Evolutionary conservation across 2,888 invertebrate genomes (phyloP).

Genomic region (Esperia sulphurella): DNA sequence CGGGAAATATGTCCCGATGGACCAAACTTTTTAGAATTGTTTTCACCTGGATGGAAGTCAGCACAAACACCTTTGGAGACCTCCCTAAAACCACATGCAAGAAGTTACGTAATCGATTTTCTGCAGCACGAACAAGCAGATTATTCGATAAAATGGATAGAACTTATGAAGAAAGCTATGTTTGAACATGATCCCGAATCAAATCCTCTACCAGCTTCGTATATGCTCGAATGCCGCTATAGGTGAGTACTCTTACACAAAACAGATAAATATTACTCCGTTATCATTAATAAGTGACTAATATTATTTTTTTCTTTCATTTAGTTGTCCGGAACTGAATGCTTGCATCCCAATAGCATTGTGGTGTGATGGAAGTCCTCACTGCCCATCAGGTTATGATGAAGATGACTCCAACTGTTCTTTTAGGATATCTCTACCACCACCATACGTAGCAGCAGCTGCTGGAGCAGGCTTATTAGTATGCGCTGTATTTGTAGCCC

Average conservation of each 20-base stretch:
- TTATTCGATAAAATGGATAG: conserved; percentile 89
- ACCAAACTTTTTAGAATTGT: conserved; percentile 80
- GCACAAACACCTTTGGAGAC: conserved; percentile 63
- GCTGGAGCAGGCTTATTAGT: conserved; percentile 82
- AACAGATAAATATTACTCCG: neutral
- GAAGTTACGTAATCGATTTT: conserved; percentile 87
- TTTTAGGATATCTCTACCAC: conserved; percentile 82
- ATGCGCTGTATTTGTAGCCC: conserved; percentile 76
- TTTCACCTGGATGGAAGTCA: conserved; percentile 84
- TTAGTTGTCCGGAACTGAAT: conserved; percentile 88
- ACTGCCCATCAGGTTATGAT: conserved; percentile 90
- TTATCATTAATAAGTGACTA: conserved; percentile 1
- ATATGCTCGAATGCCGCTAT: conserved; percentile 82
- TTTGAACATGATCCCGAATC: conserved; percentile 73
- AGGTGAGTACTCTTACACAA: conserved; percentile 68
- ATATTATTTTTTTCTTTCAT: conserved; percentile 20
- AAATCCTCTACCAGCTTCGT: conserved; percentile 68
- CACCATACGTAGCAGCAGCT: conserved; percentile 82
- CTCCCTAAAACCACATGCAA: conserved; percentile 77
- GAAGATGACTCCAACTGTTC: conserved; percentile 88
- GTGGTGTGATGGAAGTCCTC: conserved; percentile 89
- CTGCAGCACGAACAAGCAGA: conserved; percentile 85
- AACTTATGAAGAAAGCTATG: conserved; percentile 83
- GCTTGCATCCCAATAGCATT: conserved; percentile 88
- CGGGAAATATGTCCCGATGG: conserved; percentile 84